phyloP scores from a whole-genome alignment of 2,113 vertebrate species.

The Dermatemys mawii region DNA sequence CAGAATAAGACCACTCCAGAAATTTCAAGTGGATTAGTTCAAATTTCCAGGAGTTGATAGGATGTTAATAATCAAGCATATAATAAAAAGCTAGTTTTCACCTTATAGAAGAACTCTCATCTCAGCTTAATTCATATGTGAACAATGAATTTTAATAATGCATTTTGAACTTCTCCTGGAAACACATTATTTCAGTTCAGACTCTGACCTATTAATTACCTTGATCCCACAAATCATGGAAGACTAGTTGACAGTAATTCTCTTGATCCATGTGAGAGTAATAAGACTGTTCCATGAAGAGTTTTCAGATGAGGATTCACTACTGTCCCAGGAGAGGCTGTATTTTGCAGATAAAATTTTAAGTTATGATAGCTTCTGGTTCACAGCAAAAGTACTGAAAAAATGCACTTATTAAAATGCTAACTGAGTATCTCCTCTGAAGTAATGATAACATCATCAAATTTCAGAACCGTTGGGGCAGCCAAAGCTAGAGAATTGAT shows the following conservation, averaged over 20 bases:
- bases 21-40: constrained; percentile 24
- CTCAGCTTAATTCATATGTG: constrained; percentile 29
- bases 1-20: neutral
- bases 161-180: constrained; percentile 1
- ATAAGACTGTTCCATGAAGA: constrained; percentile 17
- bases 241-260: constrained; percentile 19
- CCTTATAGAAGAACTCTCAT: constrained; percentile 12
- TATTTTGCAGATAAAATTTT: constrained; percentile 72
- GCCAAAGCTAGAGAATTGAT: constrained; percentile 78
- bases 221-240: constrained; percentile 22
- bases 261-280: constrained; percentile 46
- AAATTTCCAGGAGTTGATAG: constrained; percentile 23
- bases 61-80: neutral
- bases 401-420: constrained; percentile 77
- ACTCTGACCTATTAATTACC: constrained; percentile 48
- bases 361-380: constrained; percentile 48
- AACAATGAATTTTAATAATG: constrained; percentile 60
- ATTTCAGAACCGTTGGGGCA: constrained; percentile 76
- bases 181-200: constrained; percentile 35
- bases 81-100: constrained; percentile 49
- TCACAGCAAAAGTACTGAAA: constrained; percentile 39
- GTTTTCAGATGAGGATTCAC: constrained; percentile 40
- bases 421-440: constrained; percentile 68
- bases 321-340: constrained; percentile 36
- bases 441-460: constrained; percentile 83